Evolutionary conservation across 2,797 vertebrate genomes (phyloP), one percentile per base, ranked within the genome.

Genomic region (Squalus acanthias): DNA sequence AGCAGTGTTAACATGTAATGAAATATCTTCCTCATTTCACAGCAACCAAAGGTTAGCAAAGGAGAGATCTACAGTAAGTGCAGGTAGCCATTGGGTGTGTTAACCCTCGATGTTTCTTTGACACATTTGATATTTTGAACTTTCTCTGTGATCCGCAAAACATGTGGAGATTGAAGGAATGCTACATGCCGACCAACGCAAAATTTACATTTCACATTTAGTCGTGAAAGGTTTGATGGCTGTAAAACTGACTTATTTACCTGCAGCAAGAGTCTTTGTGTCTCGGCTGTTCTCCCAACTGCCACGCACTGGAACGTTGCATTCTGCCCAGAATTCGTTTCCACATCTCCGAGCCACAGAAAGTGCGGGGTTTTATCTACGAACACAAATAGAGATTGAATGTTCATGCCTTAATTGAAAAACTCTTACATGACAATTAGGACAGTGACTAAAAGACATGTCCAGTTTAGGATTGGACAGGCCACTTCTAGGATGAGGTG

Each of bases 271-370:
- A 99, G 99, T 96, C 97, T 98, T 97, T 99, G 99, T 0, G 98
- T 98, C 97, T 99, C 99, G 0, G 98, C 97, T 0, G 99, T 98
- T 92, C 98, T 98, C 96, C 99, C 99, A 0, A 99, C 98, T 0
- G 99, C 99, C 97, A 99, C 99, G 1, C 99, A 99, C 97, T 99
- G 99, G 97, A 99, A 99, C 24, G 99, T 99, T 96, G 99, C 99
- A 0, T 99, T 99, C 97, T 99, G 99, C 95, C 99, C 99, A 0
- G 99, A 99, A 0, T 99, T 99, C 97, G 99, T 99, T 98, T 99
- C 99, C 97, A 99, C 99, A 0, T 99, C 99, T 0, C 99, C 99
- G 96, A 99, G 98, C 96, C 99, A 98, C 96, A 99, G 99, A 97
- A 99, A 99, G 97, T 99, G 99, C 0, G 99, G 99, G 0, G 99